Evolutionary conservation across 2,888 invertebrate species (phyloP), one percentile per base, ranked within the genome.

Genomic region (Meghimatium bilineatum): DNA sequence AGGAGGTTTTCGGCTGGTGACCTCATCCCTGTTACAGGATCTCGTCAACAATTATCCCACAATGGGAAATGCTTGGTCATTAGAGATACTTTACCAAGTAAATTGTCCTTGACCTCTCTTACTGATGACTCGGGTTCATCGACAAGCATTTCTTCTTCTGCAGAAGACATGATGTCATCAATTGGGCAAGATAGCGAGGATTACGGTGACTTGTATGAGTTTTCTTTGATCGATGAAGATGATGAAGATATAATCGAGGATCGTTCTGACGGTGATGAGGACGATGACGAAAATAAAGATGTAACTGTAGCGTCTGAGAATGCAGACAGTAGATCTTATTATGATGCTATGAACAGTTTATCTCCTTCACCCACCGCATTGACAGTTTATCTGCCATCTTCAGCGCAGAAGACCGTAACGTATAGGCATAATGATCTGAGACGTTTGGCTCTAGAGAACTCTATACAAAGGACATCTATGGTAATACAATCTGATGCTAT

Each of bases 1-100:
- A 77, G 78, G 34, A 78, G 83, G 8, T 78, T 67, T 29, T 78
- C 83, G 23, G 77, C 83, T n/a, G 83, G 49, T 10, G 78, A 83
- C 38, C 63, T 83, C 0, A 56, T 83, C 23, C 78, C 83, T 8
- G 49, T 83, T 36, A 74, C 74, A 29, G 74, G 52, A 2, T 49
- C 49, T 26, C 32, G 26, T 12, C 26, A 20, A 6, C 71, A 26
- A 17, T 44, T 49, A 72, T 17, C 67, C 10, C 32, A 60, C 1
- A 29, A 49, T 60, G 78, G 66, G 8, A 77, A 72, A 23, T 83
- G 78, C 34, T n/a, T 83, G 32, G 36, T 83, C 14, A 83, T 83
- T 36, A 1, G 72, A 20, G 71, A 69, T 32, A 49, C 17, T 44
- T 23, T 49, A 56, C 66, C 66, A 10, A 66, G 44, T 20, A 29